phyloP scores from a whole-genome alignment of 2,113 vertebrate species.

The Symphodus melops region DNA sequence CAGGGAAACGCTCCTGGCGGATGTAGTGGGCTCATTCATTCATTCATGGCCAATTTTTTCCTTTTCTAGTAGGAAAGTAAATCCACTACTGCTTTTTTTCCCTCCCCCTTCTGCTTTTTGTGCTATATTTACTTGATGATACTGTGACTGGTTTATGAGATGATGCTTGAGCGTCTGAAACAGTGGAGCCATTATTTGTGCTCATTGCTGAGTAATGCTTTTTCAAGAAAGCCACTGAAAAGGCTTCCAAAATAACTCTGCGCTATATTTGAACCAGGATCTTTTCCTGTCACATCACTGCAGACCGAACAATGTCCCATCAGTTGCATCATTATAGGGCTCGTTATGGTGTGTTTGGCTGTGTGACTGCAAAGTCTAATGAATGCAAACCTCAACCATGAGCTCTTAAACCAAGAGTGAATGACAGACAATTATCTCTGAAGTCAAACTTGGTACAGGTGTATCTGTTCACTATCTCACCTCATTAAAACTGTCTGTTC shows the following conservation, averaged over 20 bases:
- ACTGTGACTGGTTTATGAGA: slow-evolving; percentile 40
- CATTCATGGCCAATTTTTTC: slow-evolving; percentile 77
- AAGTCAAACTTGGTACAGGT: not conserved
- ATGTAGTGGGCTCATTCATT: slow-evolving; percentile 77
- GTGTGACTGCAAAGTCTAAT: slow-evolving; percentile 5
- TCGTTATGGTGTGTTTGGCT: slow-evolving; percentile 15
- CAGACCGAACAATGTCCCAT: not conserved
- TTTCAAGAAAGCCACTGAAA: slow-evolving; percentile 33
- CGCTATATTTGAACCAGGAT: slow-evolving; percentile 24
- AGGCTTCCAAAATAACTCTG: slow-evolving; percentile 20
- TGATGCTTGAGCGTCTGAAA: slow-evolving; percentile 29
- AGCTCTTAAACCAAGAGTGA: not conserved
- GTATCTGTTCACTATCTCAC: not conserved
- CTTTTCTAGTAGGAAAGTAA: slow-evolving; percentile 70
- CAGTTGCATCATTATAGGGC: slow-evolving; percentile 20
- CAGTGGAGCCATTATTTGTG: slow-evolving; percentile 24
- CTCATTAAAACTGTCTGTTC: slow-evolving; percentile 25
- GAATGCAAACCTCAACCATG: not conserved
- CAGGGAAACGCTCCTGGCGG: slow-evolving; percentile 74
- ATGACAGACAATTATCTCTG: not conserved
- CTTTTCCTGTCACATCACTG: slow-evolving; percentile 4
- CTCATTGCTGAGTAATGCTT: slow-evolving; percentile 33
- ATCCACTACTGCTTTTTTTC: slow-evolving; percentile 59
- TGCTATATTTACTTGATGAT: slow-evolving; percentile 58
- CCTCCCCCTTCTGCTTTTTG: slow-evolving; percentile 50